Evolutionary conservation across 2,888 invertebrate genomes (phyloP).

Genomic region (Eumerus sabulonum): DNA sequence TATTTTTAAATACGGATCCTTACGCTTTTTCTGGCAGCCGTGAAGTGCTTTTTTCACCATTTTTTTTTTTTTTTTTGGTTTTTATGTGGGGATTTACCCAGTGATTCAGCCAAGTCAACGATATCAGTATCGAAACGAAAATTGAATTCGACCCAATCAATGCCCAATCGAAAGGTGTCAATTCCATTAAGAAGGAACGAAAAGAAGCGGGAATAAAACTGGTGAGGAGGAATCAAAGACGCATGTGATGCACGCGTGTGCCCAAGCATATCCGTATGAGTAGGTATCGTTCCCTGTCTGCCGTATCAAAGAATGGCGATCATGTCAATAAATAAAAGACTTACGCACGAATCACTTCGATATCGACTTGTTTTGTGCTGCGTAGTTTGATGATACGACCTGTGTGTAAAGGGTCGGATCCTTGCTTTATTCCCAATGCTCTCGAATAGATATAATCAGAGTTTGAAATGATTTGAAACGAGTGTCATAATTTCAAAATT

Average conservation of each 20-base stretch:
- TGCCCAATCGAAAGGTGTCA: slow-evolving; percentile 59
- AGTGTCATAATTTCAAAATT: slow-evolving; percentile 66
- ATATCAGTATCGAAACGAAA: slow-evolving; percentile 33
- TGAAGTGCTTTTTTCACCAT: slow-evolving; percentile 50
- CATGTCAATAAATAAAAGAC: slow-evolving; percentile 60
- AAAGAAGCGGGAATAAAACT: too few species aligned
- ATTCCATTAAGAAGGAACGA: slow-evolving; percentile 51
- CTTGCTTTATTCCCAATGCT: slow-evolving; percentile 38
- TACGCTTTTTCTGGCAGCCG: slow-evolving; percentile 2
- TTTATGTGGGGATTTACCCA: slow-evolving; percentile 52
- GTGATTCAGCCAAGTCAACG: slow-evolving; percentile 42
- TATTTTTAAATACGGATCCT: not conserved
- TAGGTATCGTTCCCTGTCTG: slow-evolving; percentile 18
- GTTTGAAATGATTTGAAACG: slow-evolving; percentile 66
- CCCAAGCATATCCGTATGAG: slow-evolving; percentile 1
- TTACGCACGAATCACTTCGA: slow-evolving; percentile 46
- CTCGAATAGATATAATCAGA: slow-evolving; percentile 48
- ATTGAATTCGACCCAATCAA: slow-evolving; percentile 58
- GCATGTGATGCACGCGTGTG: slow-evolving; percentile 9
- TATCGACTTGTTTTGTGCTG: slow-evolving; percentile 22
- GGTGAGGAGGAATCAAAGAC: too few species aligned
- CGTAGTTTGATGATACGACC: slow-evolving; percentile 5
- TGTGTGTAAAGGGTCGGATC: slow-evolving; percentile 1
- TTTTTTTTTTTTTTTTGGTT: too few species aligned
- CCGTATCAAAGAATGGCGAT: slow-evolving; percentile 44